Percentiles rank a stretch among this genome's conserved stretches.
These are phyloP conservation scores for Drosophila differens DNA, from an alignment of 2,888 invertebrate species.

Conservation along the genomic window DNA sequence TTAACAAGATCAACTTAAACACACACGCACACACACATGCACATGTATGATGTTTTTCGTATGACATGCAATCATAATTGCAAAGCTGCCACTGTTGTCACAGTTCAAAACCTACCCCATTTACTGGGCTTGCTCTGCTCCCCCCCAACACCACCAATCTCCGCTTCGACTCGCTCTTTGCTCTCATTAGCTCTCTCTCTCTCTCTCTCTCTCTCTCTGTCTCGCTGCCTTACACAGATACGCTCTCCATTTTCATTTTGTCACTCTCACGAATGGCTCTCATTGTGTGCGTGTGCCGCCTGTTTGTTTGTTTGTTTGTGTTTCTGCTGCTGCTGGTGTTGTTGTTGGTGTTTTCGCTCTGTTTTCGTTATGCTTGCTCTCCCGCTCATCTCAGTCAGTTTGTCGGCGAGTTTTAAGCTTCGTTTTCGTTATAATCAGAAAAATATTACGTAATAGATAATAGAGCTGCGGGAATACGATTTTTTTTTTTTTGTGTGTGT, in stretches of 20 bases:
- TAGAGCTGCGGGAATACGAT: slow-evolving; percentile 50
- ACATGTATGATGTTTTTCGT: slow-evolving; percentile 16
- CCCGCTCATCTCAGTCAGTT: slow-evolving; percentile 31
- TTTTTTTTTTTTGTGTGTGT: slow-evolving; percentile 26
- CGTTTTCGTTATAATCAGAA: slow-evolving; percentile 67
- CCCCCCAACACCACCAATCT: slow-evolving; percentile 6
- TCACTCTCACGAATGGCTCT: slow-evolving; percentile 27
- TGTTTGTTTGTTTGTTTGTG: slow-evolving; percentile 42
- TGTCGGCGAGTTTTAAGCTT: slow-evolving; percentile 70
- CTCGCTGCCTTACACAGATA: slow-evolving; percentile 17
- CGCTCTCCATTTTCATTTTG: slow-evolving; percentile 26
- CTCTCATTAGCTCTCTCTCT: slow-evolving; percentile 40
- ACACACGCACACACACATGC: slow-evolving; percentile 5
- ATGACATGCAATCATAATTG: slow-evolving; percentile 64
- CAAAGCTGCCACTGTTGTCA: slow-evolving; percentile 36
- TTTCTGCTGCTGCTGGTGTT: slow-evolving; percentile 16
- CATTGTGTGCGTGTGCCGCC: slow-evolving; percentile 47
- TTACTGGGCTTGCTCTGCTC: slow-evolving; percentile 26
- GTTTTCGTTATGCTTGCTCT: slow-evolving; percentile 49
- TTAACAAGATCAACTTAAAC: slow-evolving; percentile 53
- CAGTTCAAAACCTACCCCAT: slow-evolving; percentile 62
- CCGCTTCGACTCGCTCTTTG: slow-evolving; percentile 1
- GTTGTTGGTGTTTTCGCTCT: slow-evolving; percentile 40
- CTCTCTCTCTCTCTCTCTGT: slow-evolving; percentile 5
- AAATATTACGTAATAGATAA: slow-evolving; percentile 83